A percentile compares a stretch with the other conserved stretches of the same genome.
These are phyloP conservation scores for Tenthredo distinguenda DNA, from an alignment of 2,888 invertebrate species.

Conservation along the genomic window DNA sequence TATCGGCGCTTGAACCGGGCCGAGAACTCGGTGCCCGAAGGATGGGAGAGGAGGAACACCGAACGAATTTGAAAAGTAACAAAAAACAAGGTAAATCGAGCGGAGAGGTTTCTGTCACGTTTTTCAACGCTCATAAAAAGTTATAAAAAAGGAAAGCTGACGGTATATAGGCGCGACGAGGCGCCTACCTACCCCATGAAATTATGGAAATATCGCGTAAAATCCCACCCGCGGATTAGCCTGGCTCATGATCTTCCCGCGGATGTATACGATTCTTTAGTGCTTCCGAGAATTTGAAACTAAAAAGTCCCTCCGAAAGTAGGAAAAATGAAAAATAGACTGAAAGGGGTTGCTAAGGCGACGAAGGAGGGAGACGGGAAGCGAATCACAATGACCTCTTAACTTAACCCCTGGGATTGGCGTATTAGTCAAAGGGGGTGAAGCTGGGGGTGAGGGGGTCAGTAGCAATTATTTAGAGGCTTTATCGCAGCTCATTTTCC, in stretches of 20 bases:
- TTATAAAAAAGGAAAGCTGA: slow-evolving; percentile 13
- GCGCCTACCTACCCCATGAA: neutral
- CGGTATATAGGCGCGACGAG: neutral
- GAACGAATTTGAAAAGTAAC: slow-evolving; percentile 27
- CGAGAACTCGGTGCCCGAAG: slow-evolving; percentile 16
- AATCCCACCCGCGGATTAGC: neutral
- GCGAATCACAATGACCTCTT: slow-evolving; percentile 23
- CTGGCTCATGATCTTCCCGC: neutral
- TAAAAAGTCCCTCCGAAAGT: neutral
- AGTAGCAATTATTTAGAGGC: slow-evolving; percentile 71
- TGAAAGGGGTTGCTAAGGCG: neutral
- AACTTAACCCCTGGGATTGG: slow-evolving; percentile 55
- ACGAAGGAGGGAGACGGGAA: neutral
- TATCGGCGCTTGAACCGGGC: slow-evolving; percentile 36
- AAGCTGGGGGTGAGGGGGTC: slow-evolving; percentile 59
- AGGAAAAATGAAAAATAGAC: slow-evolving; percentile 19
- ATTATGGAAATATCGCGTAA: neutral
- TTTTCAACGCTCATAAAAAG: slow-evolving; percentile 17
- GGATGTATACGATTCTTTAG: neutral
- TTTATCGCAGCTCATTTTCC: slow-evolving; percentile 70
- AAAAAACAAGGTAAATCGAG: slow-evolving; percentile 32
- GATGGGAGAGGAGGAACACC: slow-evolving; percentile 11
- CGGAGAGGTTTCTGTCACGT: slow-evolving; percentile 8
- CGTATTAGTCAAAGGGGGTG: slow-evolving; percentile 63
- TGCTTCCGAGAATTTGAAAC: neutral